phyloP scores from a whole-genome alignment of 2,113 vertebrate genomes.

The Plecotus auritus region DNA sequence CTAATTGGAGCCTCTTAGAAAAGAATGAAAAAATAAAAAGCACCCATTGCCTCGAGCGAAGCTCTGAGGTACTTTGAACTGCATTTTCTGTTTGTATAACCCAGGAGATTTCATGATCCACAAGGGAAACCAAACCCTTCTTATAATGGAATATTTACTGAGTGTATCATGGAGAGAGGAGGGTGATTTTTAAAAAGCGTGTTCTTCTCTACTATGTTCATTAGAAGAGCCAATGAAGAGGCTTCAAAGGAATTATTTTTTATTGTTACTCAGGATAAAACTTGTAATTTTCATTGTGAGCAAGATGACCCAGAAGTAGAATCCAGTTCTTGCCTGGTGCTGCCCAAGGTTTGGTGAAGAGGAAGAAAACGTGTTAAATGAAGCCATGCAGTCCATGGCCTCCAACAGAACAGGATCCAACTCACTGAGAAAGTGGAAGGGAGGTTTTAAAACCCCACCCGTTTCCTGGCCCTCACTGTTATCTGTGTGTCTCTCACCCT shows the following conservation, averaged over 20 bases:
- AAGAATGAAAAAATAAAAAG: background rate
- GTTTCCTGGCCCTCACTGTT: conserved; percentile 12
- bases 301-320: background rate
- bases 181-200: background rate
- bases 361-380: background rate
- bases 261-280: background rate
- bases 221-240: background rate
- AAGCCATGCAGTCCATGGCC: background rate
- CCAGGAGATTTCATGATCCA: background rate
- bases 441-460: background rate
- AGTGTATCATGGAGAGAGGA: background rate
- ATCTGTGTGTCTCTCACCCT: conserved; percentile 25
- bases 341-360: background rate
- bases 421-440: background rate
- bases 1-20: background rate
- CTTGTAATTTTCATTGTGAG: background rate
- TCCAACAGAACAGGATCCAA: background rate
- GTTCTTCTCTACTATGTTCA: conserved; percentile 1
- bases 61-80: background rate
- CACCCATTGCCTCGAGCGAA: background rate
- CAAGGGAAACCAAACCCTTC: background rate
- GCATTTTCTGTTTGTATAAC: background rate
- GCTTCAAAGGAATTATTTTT: background rate
- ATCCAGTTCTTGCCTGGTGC: background rate
- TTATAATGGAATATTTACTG: background rate